These are phyloP conservation scores for Poeciliopsis paucimaculata DNA, from an alignment of 2,797 vertebrate genomes.

Conservation along the genomic window DNA sequence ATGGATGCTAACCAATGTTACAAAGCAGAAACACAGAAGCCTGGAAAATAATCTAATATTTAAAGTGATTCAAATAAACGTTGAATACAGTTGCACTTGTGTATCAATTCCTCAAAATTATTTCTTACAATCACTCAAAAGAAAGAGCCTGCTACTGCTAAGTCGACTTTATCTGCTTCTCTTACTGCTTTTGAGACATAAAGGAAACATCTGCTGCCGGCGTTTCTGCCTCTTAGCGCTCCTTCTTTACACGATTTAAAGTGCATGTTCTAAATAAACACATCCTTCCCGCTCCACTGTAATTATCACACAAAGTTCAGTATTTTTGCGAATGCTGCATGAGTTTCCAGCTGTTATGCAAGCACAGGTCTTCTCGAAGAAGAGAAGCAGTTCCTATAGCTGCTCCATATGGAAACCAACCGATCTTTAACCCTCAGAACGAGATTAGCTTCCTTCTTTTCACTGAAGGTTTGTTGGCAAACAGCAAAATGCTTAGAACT, in stretches of 20 bases:
- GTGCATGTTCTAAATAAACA: slow-evolving; percentile 6
- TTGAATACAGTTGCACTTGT: neutral
- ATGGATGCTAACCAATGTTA: neutral
- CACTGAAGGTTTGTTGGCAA: neutral
- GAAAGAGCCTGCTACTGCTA: neutral
- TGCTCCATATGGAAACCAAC: neutral
- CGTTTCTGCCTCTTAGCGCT: neutral
- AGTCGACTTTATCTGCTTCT: neutral
- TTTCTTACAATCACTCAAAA: neutral
- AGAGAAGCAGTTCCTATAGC: neutral
- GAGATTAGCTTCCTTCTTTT: neutral
- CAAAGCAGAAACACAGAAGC: neutral
- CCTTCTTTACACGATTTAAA: neutral
- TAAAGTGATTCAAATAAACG: neutral
- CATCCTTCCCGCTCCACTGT: slow-evolving; percentile 2
- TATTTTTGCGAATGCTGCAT: neutral
- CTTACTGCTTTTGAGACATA: neutral
- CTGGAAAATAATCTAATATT: neutral
- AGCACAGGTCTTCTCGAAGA: neutral
- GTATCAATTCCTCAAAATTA: neutral
- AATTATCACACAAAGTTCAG: neutral
- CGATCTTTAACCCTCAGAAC: neutral
- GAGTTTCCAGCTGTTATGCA: neutral
- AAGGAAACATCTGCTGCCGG: slow-evolving; percentile 1
- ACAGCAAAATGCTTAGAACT: neutral